Evolutionary conservation across 2,888 invertebrate genomes (phyloP), one percentile per base, ranked within the genome.

Genomic region (Tetranychus truncatus): DNA sequence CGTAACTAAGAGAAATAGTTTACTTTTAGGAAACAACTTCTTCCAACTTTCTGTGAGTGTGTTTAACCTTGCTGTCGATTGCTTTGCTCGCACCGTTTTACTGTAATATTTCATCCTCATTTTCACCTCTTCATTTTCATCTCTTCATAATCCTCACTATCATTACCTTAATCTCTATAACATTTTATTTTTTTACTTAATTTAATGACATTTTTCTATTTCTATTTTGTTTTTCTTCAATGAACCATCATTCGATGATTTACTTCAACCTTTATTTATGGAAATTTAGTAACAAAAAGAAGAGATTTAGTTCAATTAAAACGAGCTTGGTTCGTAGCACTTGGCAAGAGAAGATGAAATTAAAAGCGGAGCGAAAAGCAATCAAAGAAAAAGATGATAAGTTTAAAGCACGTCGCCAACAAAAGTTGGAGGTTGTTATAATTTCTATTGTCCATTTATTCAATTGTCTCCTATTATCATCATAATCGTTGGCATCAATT

Each of bases 261-360:
- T 34, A 34, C 34, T 34, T 34, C 4, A 24, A 34, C 34, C 34
- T 34, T 34, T 5, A 34, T 7, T 73, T 24, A 15, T 66, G 72
- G n/a, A 74, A 74, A 24, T 44, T 21, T 15, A 15, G n/a, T 11
- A 7, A 21, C 9, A 69, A 74, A 21, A 74, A 21, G n/a, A 75
- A 75, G 0, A 71, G 66, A 72, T 74, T 74, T 24, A 76, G 72
- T 46, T 74, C 76, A 55, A 75, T 76, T 72, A 73, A 46, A 65
- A 72, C 66, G 65, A 75, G 69, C 73, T 24, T 75, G 21, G 75
- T 73, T 34, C 45, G 66, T 18, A 75, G 45, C 44, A 74, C 73
- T 24, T 75, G 75, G 75, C 18, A 75, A 45, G 74, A 76, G 46
- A 76, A 76, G 67, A 76, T 76, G 76, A 11, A 75, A 72, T 34